Conservation (phyloP, 2,797 vertebrate genomes). For the Poeciliopsis turneri region DNA sequence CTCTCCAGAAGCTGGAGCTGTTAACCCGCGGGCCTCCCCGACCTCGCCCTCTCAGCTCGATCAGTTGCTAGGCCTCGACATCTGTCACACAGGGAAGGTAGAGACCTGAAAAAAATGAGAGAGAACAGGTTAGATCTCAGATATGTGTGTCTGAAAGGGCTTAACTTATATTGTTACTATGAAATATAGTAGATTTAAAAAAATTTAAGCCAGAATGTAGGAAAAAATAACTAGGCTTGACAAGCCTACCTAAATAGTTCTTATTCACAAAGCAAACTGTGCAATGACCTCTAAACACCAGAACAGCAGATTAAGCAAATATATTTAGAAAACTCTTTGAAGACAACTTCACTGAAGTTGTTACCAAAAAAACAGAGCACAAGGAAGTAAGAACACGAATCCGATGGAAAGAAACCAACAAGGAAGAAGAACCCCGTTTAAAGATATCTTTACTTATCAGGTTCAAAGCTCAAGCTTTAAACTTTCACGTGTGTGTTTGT, state of each 20-base stretch:
- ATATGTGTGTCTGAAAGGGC: background rate
- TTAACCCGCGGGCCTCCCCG: slow-evolving; percentile 26
- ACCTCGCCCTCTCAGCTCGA: slow-evolving; percentile 63
- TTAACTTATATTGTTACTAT: background rate
- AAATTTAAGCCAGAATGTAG: no score
- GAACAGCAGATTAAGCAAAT: background rate
- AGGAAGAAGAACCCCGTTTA: background rate
- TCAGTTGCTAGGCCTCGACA: slow-evolving; percentile 66
- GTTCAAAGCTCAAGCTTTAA: background rate
- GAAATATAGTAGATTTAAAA: background rate
- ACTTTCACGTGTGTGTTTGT: background rate
- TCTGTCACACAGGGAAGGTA: slow-evolving; percentile 59
- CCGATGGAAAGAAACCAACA: background rate
- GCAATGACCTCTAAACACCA: background rate
- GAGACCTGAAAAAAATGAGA: slow-evolving; percentile 47
- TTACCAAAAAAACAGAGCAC: background rate
- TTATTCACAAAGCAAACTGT: slow-evolving; percentile 7
- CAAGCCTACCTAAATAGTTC: background rate
- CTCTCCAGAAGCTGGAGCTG: slow-evolving; percentile 61
- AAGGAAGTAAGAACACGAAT: background rate
- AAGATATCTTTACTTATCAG: background rate
- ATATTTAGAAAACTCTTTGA: background rate
- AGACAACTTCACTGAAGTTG: background rate
- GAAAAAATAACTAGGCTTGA: background rate
- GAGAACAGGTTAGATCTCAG: slow-evolving; percentile 3